Evolutionary conservation across 1,140 invertebrate species (phyloP).

Genomic region (Pogonomyrmex barbatus): DNA sequence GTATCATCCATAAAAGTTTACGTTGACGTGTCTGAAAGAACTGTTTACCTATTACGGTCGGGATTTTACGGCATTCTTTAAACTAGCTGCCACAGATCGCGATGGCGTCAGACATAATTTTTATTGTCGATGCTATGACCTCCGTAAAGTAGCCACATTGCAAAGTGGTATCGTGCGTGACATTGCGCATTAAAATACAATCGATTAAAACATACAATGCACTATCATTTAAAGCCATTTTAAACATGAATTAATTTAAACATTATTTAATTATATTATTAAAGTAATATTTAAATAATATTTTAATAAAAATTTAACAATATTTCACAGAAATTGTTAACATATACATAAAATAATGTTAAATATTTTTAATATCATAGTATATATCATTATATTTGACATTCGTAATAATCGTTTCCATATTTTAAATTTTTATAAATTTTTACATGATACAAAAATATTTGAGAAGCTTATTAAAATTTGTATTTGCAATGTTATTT

Average conservation of each 20-base stretch:
- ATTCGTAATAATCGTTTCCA: too few relatives aligned
- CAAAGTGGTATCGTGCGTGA: neutral
- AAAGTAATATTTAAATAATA: constrained; percentile 14
- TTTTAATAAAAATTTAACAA: neutral
- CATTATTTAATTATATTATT: neutral
- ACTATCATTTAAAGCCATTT: neutral
- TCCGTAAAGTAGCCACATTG: constrained; percentile 31
- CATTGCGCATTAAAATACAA: constrained; percentile 4
- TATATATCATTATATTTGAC: neutral
- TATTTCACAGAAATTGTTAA: neutral
- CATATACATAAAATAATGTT: neutral
- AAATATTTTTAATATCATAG: neutral
- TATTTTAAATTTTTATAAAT: too few relatives aligned
- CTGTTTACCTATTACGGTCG: constrained; percentile 27
- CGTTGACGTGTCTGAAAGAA: constrained; percentile 34
- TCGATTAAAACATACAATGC: constrained; percentile 18
- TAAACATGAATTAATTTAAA: too few relatives aligned
- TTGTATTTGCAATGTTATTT: neutral
- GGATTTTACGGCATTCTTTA: constrained; percentile 51
- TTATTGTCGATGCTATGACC: constrained; percentile 46
- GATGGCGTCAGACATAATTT: constrained; percentile 46
- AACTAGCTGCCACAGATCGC: constrained; percentile 29
- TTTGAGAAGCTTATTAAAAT: neutral
- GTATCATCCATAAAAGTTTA: constrained; percentile 55
- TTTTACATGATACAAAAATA: neutral